Conservation (phyloP, 2,888 invertebrate species). For the Campoplex nolae region DNA sequence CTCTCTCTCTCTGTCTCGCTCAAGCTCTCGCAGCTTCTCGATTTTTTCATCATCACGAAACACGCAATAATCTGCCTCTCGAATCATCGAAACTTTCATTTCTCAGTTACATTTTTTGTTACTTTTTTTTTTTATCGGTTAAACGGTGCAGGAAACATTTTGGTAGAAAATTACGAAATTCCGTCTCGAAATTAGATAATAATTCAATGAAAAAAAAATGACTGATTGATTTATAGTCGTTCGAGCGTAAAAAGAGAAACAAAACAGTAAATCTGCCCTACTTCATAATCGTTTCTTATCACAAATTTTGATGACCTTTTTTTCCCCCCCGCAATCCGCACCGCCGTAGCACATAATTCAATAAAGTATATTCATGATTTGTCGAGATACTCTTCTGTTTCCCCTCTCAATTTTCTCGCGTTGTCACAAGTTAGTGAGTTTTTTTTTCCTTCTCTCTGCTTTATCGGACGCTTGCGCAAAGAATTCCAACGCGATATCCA, state of each 20-base stretch:
- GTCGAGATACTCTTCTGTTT: neutral
- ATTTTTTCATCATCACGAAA: slow-evolving; percentile 26
- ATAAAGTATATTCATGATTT: neutral
- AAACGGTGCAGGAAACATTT: neutral
- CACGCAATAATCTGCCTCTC: neutral
- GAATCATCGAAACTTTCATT: neutral
- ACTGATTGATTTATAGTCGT: neutral
- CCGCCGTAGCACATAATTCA: neutral
- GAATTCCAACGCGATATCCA: slow-evolving; percentile 43
- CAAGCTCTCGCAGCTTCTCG: slow-evolving; percentile 19
- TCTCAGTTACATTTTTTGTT: neutral
- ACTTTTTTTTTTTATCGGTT: neutral
- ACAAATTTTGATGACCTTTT: neutral
- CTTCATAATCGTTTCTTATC: neutral
- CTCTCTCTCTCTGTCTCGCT: slow-evolving; percentile 7
- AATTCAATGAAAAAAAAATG: neutral
- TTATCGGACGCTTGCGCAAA: slow-evolving; percentile 45
- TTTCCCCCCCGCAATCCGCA: neutral
- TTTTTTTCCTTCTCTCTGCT: slow-evolving; percentile 10
- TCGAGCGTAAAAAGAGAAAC: neutral
- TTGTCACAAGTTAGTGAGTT: neutral
- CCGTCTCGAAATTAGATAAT: neutral
- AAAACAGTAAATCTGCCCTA: neutral
- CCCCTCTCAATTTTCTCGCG: neutral
- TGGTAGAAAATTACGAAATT: neutral